phyloP scores from a whole-genome alignment of 37 sponge, comb jelly and placozoan species.

The Aphrocallistes beatrix region DNA sequence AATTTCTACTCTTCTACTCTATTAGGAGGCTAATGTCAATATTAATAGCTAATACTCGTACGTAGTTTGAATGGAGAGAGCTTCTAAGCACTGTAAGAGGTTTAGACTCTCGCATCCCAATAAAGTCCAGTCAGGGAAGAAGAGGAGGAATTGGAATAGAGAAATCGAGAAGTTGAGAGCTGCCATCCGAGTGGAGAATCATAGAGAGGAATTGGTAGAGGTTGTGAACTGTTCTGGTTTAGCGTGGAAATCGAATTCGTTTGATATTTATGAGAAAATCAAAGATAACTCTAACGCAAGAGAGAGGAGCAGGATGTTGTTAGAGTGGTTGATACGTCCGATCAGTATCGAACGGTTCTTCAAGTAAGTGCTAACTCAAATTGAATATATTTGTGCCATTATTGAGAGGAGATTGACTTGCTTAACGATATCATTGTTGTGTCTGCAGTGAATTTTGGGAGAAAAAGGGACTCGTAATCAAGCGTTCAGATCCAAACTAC shows the following conservation, averaged over 20 bases:
- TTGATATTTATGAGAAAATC: neutral
- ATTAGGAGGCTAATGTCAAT: no score
- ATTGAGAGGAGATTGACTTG: neutral
- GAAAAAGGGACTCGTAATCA: constrained; percentile 53
- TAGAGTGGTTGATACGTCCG: constrained; percentile 64
- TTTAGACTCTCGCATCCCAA: no score
- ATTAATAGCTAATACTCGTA: no score
- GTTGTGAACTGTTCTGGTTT: neutral
- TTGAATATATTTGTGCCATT: neutral
- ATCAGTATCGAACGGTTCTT: constrained; percentile 47
- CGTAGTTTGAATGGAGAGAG: no score
- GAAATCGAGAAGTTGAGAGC: neutral
- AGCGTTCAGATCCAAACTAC: constrained; percentile 44
- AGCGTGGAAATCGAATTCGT: neutral
- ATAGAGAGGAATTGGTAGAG: neutral
- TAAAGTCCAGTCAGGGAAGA: no score
- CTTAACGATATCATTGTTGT: neutral
- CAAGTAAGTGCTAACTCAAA: constrained; percentile 35
- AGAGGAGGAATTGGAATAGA: neutral
- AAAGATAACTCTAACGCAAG: constrained; percentile 18
- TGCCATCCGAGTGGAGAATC: no score
- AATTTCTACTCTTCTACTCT: no score
- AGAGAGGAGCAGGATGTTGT: constrained; percentile 50
- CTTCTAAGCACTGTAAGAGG: no score
- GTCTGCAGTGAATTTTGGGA: constrained; percentile 73